Conservation (phyloP, 2,888 invertebrate species). For the Acanthosepion pharaonis region DNA sequence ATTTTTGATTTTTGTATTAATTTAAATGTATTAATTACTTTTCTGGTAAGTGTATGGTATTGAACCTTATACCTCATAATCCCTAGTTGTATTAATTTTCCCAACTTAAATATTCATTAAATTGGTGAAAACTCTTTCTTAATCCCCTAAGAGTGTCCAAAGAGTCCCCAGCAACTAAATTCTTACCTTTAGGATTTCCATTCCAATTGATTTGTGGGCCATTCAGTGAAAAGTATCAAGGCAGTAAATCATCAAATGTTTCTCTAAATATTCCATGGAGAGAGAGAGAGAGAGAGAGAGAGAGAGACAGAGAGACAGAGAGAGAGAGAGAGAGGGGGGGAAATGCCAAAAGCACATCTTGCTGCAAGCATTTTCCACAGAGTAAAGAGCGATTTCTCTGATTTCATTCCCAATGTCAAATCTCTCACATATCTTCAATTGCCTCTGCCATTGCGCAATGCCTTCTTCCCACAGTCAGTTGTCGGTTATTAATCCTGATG, state of each 20-base stretch:
- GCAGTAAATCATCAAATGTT: not conserved
- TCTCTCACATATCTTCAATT: conserved; percentile 18
- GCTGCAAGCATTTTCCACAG: not conserved
- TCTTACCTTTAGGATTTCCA: conserved; percentile 1
- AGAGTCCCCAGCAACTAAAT: not conserved
- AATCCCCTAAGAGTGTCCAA: not conserved
- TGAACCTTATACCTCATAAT: not conserved
- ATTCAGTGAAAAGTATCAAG: not conserved
- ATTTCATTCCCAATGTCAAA: not conserved
- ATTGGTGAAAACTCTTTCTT: not conserved
- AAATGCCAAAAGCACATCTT: not conserved
- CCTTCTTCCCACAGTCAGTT: not conserved
- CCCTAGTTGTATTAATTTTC: not conserved
- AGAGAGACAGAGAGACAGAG: not conserved
- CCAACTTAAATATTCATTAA: not conserved
- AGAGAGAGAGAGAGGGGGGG: no score
- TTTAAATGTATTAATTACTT: not conserved
- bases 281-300: not conserved
- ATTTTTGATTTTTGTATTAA: not conserved
- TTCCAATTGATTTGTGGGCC: not conserved
- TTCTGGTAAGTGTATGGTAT: not conserved
- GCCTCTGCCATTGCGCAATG: not conserved
- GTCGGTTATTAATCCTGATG: conserved; percentile 21
- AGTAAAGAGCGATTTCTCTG: not conserved
- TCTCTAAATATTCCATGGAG: not conserved